phyloP scores from a whole-genome alignment of 2,113 vertebrate species.

The Takifugu bimaculatus region DNA sequence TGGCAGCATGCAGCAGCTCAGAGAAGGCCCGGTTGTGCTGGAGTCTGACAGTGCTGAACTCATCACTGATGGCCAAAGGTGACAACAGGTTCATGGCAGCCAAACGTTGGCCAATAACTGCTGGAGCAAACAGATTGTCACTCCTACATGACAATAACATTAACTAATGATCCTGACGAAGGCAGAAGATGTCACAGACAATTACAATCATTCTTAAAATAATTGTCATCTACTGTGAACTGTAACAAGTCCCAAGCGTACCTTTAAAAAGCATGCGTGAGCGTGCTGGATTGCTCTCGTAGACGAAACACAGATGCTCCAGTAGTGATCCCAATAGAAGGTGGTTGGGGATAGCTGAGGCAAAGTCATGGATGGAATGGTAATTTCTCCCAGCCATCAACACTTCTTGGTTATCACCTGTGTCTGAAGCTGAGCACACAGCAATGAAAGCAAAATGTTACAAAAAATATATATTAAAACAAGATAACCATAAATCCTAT shows the following conservation, averaged over 20 bases:
- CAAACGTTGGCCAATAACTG: slow-evolving; percentile 89
- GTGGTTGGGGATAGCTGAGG: slow-evolving; percentile 89
- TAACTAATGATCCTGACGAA: background rate
- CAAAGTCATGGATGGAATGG: slow-evolving; percentile 78
- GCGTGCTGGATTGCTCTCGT: slow-evolving; percentile 81
- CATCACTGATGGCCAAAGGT: slow-evolving; percentile 88
- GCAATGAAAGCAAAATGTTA: background rate
- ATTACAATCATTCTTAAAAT: background rate
- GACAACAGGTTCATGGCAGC: slow-evolving; percentile 88
- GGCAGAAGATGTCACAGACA: background rate
- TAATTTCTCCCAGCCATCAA: slow-evolving; percentile 71
- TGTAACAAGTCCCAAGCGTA: slow-evolving; percentile 38
- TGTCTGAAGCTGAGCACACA: slow-evolving; percentile 80
- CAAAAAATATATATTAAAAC: background rate
- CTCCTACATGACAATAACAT: background rate
- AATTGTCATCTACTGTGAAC: too few relatives aligned
- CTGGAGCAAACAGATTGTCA: slow-evolving; percentile 12
- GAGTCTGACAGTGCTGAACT: slow-evolving; percentile 90
- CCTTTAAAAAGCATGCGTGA: slow-evolving; percentile 87
- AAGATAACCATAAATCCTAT: background rate
- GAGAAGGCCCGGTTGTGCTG: slow-evolving; percentile 92
- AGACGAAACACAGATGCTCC: slow-evolving; percentile 91
- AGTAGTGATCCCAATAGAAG: slow-evolving; percentile 89
- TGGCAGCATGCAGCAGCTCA: slow-evolving; percentile 80
- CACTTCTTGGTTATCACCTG: slow-evolving; percentile 75